These are phyloP conservation scores for Drosophila eugracilis DNA, from an alignment of 1,140 invertebrate species.

Conservation along the genomic window DNA sequence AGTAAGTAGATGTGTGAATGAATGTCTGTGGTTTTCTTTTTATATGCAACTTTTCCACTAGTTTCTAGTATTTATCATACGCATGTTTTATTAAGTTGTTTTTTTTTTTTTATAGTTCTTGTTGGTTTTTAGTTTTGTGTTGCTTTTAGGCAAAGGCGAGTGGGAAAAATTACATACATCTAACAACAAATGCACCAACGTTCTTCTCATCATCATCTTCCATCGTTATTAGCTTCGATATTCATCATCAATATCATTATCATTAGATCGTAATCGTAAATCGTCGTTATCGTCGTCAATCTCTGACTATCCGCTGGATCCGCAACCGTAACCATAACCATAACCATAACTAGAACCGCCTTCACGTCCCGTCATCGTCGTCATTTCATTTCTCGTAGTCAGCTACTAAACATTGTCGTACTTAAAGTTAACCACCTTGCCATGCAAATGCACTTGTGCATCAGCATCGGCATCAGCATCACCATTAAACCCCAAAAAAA, in stretches of 20 bases:
- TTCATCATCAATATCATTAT: slow-evolving; percentile 34
- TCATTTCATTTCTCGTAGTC: slow-evolving; percentile 51
- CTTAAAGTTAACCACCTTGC: slow-evolving; percentile 44
- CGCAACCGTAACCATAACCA: slow-evolving; percentile 31
- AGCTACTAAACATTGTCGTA: slow-evolving; percentile 64
- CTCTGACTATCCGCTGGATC: slow-evolving; percentile 12
- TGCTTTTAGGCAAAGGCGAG: slow-evolving; percentile 79
- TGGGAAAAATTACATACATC: slow-evolving; percentile 81
- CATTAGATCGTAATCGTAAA: slow-evolving; percentile 46
- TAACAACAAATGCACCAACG: slow-evolving; percentile 82
- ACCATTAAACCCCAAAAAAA: no score
- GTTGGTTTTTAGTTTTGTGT: slow-evolving; percentile 32
- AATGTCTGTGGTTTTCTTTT: slow-evolving; percentile 25
- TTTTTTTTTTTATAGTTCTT: slow-evolving; percentile 29
- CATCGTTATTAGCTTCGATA: slow-evolving; percentile 30
- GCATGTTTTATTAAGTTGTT: slow-evolving; percentile 25
- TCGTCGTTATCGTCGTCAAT: slow-evolving; percentile 42
- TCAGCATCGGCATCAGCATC: slow-evolving; percentile 13
- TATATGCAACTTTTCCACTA: slow-evolving; percentile 39
- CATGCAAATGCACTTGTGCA: slow-evolving; percentile 9
- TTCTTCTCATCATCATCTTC: slow-evolving; percentile 54
- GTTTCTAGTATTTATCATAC: slow-evolving; percentile 28
- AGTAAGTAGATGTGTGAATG: slow-evolving; percentile 23
- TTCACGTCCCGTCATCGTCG: slow-evolving; percentile 13
- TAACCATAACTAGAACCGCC: slow-evolving; percentile 12